phyloP scores from a whole-genome alignment of 2,797 vertebrate species.

The Gadopsis bispinosus region DNA sequence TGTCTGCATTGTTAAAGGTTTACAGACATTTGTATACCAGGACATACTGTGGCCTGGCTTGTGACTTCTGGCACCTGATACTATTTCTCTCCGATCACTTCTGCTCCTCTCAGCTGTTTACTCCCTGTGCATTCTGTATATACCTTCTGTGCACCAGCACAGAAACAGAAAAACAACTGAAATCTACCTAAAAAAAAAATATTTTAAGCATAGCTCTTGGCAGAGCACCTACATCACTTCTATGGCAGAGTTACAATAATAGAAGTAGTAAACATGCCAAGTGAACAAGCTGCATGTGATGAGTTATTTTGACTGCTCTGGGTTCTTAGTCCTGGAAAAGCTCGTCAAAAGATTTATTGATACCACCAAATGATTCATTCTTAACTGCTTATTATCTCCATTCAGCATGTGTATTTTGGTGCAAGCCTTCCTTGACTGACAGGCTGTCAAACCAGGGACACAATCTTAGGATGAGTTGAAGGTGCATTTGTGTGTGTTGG shows the following conservation, averaged over 20 bases:
- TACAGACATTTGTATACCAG: neutral
- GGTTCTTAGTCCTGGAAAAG: slow-evolving; percentile 12
- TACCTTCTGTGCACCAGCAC: neutral
- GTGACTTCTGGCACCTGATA: neutral
- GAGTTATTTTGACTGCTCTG: neutral
- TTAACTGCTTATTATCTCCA: slow-evolving; percentile 23
- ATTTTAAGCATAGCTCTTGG: slow-evolving; percentile 6
- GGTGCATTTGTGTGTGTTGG: neutral
- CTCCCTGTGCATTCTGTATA: neutral
- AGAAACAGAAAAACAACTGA: neutral
- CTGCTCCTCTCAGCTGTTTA: slow-evolving; percentile 6
- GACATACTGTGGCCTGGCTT: neutral
- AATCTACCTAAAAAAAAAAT: neutral
- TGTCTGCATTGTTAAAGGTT: neutral
- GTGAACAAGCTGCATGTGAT: neutral
- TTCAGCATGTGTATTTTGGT: neutral
- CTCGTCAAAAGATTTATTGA: slow-evolving; percentile 28
- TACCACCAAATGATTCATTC: slow-evolving; percentile 11
- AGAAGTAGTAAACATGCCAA: slow-evolving; percentile 12
- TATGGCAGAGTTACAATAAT: neutral
- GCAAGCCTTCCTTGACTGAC: neutral
- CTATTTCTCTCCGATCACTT: slow-evolving; percentile 5
- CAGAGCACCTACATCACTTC: neutral
- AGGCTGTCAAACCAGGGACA: neutral
- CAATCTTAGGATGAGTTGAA: neutral